Base-by-base conservation (phyloP, 1,140 invertebrate genomes). In the Penaeus vannamei region DNA sequence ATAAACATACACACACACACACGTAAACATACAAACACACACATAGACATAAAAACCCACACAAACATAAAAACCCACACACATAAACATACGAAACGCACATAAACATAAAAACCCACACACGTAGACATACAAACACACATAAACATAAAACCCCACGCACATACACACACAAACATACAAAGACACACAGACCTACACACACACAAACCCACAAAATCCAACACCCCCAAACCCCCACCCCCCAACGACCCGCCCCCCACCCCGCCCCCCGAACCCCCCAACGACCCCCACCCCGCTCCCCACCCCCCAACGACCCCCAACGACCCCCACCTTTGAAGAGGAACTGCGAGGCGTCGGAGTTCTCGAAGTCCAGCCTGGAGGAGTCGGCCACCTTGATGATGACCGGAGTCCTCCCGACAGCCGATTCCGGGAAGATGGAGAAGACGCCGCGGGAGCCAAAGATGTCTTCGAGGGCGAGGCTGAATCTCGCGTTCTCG, bases 321-420 rank as follows among this genome's bases (percentile, higher is more conserved):
- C 22, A 17, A 26, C 17, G 17, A 60, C 23, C 23, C 23, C 72
- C 32, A 87, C 91, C 89, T 89, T 90, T 91, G 64, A 91, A 90
- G 62, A 88, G n/a, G 64, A 91, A 91, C n/a, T 88, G 84, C 23
- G 85, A 87, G 14, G 86, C 86, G 20, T 85, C 83, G 20, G 88
- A 69, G 76, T 90, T 84, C 69, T 90, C 88, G 62, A 76, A 90
- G 76, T 91, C 89, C 32, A 91, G 87, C 42, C 66, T 64, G 32
- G 90, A 84, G 22, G 90, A 88, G 62, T 91, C 87, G 17, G 85
- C 86, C 0, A 96, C 95, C 93, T 95, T 95, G 23, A 97, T 95
- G 32, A 96, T 95, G 1, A 97, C 95, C 0, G 96, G 96, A 0
- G 96, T 96, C 89, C 96, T 94, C 14, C 96, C 96, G 91, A 96